Percentiles rank a stretch among this genome's conserved stretches.
Evolutionary conservation across 2,888 invertebrate genomes (phyloP).

Genomic region (Agonopterix heracliana): DNA sequence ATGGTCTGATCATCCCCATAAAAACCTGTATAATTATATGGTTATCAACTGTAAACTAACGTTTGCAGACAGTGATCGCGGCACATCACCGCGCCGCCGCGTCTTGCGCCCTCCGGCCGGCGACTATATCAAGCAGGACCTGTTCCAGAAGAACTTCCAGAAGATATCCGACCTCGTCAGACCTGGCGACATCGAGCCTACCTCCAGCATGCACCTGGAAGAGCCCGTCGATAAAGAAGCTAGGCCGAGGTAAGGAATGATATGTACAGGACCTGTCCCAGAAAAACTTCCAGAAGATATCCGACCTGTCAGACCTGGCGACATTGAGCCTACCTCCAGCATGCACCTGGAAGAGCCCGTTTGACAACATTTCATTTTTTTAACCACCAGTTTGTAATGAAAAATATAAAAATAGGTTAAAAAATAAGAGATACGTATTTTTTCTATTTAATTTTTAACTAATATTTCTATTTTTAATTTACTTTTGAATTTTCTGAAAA

Average conservation of each 20-base stretch:
- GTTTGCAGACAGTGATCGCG: slow-evolving; percentile 39
- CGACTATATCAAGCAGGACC: slow-evolving; percentile 76
- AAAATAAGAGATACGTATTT: too few species aligned
- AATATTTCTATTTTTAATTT: too few species aligned
- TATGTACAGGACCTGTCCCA: slow-evolving; percentile 74
- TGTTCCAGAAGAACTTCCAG: slow-evolving; percentile 73
- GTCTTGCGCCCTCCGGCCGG: slow-evolving; percentile 74
- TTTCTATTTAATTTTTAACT: too few species aligned
- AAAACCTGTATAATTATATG: too few species aligned
- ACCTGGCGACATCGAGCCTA: slow-evolving; percentile 48
- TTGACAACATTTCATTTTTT: too few species aligned
- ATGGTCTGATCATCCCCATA: too few species aligned
- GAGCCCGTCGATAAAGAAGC: slow-evolving; percentile 53
- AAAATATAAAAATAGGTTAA: too few species aligned
- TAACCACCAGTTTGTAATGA: too few species aligned
- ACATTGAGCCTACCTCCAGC: slow-evolving; percentile 38
- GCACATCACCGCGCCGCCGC: slow-evolving; percentile 58
- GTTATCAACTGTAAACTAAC: neutral
- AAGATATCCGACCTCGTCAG: slow-evolving; percentile 66
- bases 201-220: slow-evolving; percentile 31
- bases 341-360: slow-evolving; percentile 42
- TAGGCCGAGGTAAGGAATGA: slow-evolving; percentile 47
- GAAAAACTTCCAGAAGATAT: slow-evolving; percentile 70
- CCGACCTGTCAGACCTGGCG: slow-evolving; percentile 60
- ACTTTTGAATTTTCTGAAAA: too few species aligned